A percentile compares a stretch with the other conserved stretches of the same genome.
phyloP scores from a whole-genome alignment of 1,140 invertebrate genomes.

The Hyles vespertilio region DNA sequence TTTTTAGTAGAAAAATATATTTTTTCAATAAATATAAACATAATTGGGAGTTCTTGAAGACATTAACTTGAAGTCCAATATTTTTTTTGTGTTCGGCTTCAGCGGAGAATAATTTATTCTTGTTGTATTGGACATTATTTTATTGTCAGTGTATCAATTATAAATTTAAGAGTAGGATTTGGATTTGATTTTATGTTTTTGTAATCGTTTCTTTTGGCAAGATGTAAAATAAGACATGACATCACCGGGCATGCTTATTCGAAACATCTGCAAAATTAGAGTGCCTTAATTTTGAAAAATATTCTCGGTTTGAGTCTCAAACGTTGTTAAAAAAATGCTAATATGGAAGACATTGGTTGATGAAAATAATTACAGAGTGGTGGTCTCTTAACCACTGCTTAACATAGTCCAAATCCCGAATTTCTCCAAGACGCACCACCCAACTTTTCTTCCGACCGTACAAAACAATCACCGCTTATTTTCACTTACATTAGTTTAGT shows the following conservation, averaged over 20 bases:
- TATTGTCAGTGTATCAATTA: background rate
- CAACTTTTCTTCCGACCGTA: conserved; percentile 36
- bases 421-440: background rate
- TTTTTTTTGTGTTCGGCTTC: too few relatives aligned
- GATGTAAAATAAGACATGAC: background rate
- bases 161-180: too few relatives aligned
- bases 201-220: background rate
- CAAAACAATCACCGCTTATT: conserved; percentile 58
- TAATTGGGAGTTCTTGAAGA: too few relatives aligned
- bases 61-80: too few relatives aligned
- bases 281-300: background rate
- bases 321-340: background rate
- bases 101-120: too few relatives aligned
- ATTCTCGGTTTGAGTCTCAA: background rate
- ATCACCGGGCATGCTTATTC: too few relatives aligned
- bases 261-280: background rate
- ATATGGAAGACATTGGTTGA: background rate
- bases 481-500: conserved; percentile 70
- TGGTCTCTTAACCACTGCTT: too few relatives aligned
- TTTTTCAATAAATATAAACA: too few relatives aligned
- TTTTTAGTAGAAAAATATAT: too few relatives aligned
- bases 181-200: background rate
- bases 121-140: background rate
- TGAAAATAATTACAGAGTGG: background rate
- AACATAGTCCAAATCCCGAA: background rate